phyloP scores from a whole-genome alignment of 2,888 invertebrate species.

The Heliconius aoede region DNA sequence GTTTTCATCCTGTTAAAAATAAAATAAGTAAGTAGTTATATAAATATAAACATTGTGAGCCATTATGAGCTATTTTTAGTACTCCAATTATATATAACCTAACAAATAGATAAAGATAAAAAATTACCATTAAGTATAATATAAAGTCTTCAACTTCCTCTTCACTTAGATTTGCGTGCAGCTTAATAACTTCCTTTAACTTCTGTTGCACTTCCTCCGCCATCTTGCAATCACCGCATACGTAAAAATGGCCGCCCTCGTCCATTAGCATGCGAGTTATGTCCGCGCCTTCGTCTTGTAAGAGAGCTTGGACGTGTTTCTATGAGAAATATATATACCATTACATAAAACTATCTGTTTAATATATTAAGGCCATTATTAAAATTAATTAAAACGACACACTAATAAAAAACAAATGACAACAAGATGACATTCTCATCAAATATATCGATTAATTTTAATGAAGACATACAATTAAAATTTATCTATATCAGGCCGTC shows the following conservation, averaged over 20 bases:
- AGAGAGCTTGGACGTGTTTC: slow-evolving; percentile 96
- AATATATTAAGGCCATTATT: not conserved
- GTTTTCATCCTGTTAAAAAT: slow-evolving; percentile 95
- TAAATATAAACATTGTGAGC: too few species aligned
- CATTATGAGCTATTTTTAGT: too few species aligned
- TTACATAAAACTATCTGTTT: not conserved
- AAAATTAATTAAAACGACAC: too few species aligned
- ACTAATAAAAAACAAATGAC: not conserved
- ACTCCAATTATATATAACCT: too few species aligned
- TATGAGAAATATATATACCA: slow-evolving; percentile 63
- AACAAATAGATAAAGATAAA: not conserved
- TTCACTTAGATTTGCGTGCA: slow-evolving; percentile 86
- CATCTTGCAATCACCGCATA: slow-evolving; percentile 99
- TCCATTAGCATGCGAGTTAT: slow-evolving; percentile 89
- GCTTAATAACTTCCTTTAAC: slow-evolving; percentile 89
- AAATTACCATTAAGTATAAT: slow-evolving; percentile 89
- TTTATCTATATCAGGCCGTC: not conserved
- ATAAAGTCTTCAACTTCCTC: slow-evolving; percentile 92
- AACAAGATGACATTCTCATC: not conserved
- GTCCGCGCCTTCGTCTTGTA: slow-evolving; percentile 89
- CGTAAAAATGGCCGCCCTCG: slow-evolving; percentile 95
- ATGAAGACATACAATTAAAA: not conserved
- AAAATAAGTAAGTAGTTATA: too few species aligned
- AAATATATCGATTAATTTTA: not conserved
- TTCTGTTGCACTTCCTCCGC: slow-evolving; percentile 97